Evolutionary conservation across 2,797 vertebrate genomes (phyloP), one percentile per base, ranked within the genome.

Genomic region (Pelochelys cantorii): DNA sequence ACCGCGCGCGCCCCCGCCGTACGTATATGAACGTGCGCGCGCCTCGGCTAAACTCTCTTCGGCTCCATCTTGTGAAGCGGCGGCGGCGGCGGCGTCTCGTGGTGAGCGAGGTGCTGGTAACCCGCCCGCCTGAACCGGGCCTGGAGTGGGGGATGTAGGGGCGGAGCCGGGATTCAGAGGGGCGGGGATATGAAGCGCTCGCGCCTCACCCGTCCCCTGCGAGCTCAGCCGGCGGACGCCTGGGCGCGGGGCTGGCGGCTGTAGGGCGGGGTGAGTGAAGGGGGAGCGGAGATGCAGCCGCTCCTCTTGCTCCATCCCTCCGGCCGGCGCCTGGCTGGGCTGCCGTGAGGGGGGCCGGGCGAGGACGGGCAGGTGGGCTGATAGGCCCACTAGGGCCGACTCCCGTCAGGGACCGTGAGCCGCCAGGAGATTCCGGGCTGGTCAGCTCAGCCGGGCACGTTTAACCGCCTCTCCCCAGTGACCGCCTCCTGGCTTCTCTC

Each of bases 21-120:
- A 37, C 65, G 65, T 71, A 71, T 71, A 71, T 71, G 17, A 71
- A n/a, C n/a, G 65, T 71, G n/a, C 65, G 65, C 65, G 65, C 20
- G 5, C 18, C 65, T 8, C 8, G 4, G 9, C n/a, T 20, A 34
- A 20, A 34, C 5, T 71, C 10, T 37, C 22, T 71, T 18, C n/a
- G n/a, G 65, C n/a, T 71, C 65, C 65, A 94, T 90, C 23, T 87
- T 92, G 75, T n/a, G 65, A 85, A 84, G 83, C 4, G 75, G 90
- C n/a, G 60, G 80, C 71, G 75, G n/a, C n/a, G n/a, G n/a, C n/a
- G 83, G 13, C 18, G 75, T 77, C 42, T 29, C 42, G 75, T 57
- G 93, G 90, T 94, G 81, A 90, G 90, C 22, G 18, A 18, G 78
- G 29, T 34, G 9, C 15, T 3, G 34, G 3, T 1, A 42, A n/a